Evolutionary conservation across 2,113 vertebrate species (phyloP).

Genomic region (Brachyhypopomus occidentalis): DNA sequence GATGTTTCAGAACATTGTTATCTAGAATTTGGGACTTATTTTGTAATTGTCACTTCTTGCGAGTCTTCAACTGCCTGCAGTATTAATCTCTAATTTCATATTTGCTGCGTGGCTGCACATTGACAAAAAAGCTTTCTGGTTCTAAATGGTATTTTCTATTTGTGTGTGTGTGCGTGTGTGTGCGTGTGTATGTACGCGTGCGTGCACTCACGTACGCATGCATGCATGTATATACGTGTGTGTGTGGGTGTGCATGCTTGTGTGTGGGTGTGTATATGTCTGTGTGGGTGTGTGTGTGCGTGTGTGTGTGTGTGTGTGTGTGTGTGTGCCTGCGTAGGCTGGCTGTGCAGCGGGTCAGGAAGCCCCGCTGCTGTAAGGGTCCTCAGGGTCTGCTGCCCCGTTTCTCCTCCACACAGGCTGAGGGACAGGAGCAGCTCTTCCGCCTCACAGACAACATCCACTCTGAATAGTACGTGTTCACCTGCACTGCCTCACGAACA

Average conservation of each 20-base stretch:
- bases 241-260: background rate
- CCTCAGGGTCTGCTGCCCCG: conserved; percentile 91
- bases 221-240: conserved; percentile 19
- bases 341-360: conserved; percentile 82
- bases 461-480: conserved; percentile 89
- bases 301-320: conserved; percentile 27
- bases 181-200: conserved; percentile 27
- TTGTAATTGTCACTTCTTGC: too few species aligned
- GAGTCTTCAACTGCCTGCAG: too few species aligned
- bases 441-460: conserved; percentile 91
- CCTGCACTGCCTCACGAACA: background rate
- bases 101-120: background rate
- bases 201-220: background rate
- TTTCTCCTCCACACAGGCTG: conserved; percentile 83
- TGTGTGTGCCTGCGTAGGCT: conserved; percentile 71
- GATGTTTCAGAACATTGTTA: background rate
- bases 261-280: background rate
- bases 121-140: too few species aligned
- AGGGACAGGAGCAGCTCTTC: conserved; percentile 96
- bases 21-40: background rate
- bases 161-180: background rate
- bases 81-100: conserved; percentile 13
- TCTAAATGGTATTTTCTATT: background rate
- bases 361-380: conserved; percentile 89
- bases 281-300: background rate